phyloP scores from a whole-genome alignment of 2,113 vertebrate genomes.

The Paramisgurnus dabryanus region DNA sequence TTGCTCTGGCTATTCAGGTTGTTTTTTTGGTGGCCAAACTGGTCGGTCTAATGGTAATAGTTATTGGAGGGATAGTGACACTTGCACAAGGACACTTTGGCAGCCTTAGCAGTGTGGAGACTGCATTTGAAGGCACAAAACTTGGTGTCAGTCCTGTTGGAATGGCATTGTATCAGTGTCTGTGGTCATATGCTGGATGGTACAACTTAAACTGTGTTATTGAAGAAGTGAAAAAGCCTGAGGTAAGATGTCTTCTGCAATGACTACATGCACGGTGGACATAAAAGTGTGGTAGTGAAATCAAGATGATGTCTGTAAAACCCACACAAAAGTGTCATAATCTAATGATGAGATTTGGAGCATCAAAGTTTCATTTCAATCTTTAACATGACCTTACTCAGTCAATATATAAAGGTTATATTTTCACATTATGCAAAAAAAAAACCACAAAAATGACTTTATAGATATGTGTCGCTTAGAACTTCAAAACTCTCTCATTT shows the following conservation, averaged over 20 bases:
- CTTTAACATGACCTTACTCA: too few species aligned
- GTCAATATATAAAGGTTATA: background rate
- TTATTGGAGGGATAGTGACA: constrained; percentile 73
- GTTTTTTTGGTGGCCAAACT: constrained; percentile 79
- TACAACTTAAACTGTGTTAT: constrained; percentile 79
- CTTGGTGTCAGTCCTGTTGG: constrained; percentile 65
- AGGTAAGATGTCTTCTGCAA: constrained; percentile 68
- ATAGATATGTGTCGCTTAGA: background rate
- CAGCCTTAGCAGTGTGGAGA: constrained; percentile 70
- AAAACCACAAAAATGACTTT: background rate
- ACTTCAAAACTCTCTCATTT: background rate
- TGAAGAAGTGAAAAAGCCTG: constrained; percentile 82
- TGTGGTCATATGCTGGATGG: constrained; percentile 85
- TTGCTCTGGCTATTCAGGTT: constrained; percentile 75
- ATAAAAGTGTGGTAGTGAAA: background rate
- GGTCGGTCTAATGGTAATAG: constrained; percentile 73
- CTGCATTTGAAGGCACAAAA: constrained; percentile 73
- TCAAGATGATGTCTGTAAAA: background rate
- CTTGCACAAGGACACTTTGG: constrained; percentile 64
- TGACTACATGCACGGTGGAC: background rate
- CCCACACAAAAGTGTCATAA: too few species aligned
- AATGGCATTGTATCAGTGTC: constrained; percentile 82
- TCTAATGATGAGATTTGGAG: too few species aligned
- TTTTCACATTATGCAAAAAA: background rate
- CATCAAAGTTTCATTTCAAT: too few species aligned